Evolutionary conservation across 2,113 vertebrate species (phyloP).

Genomic region (Macroglossus sobrinus): DNA sequence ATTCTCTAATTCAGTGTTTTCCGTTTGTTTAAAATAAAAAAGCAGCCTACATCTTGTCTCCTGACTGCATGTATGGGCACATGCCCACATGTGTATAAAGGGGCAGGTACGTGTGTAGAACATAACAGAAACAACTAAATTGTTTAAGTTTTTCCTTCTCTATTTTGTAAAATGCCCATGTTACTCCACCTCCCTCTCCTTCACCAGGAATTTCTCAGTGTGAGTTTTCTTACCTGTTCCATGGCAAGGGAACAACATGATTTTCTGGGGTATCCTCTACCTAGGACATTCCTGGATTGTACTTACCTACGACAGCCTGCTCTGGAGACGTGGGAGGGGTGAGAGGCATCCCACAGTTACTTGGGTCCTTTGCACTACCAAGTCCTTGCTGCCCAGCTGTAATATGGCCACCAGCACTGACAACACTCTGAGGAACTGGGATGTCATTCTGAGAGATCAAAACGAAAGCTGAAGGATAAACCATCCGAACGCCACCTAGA

Average conservation of each 20-base stretch:
- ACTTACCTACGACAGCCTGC: conserved; percentile 90
- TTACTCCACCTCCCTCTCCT: neutral
- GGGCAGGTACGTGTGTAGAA: neutral
- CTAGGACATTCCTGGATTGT: neutral
- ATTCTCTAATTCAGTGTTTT: neutral
- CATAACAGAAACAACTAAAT: neutral
- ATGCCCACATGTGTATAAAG: neutral
- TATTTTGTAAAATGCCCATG: neutral
- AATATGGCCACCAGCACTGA: conserved; percentile 82
- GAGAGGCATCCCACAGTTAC: conserved; percentile 93
- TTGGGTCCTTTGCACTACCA: conserved; percentile 89
- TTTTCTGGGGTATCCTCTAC: neutral
- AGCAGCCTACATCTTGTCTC: neutral
- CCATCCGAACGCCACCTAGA: conserved; percentile 96
- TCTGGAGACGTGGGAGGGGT: conserved; percentile 97
- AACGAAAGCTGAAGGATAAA: conserved; percentile 97
- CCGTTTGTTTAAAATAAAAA: neutral
- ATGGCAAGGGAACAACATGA: neutral
- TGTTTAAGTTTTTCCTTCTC: neutral
- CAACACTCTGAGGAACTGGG: conserved; percentile 87
- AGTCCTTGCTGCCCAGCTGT: conserved; percentile 82
- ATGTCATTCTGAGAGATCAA: conserved; percentile 96
- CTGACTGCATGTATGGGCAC: neutral
- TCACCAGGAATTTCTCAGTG: neutral
- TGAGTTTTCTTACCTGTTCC: neutral